Evolutionary conservation across 2,888 invertebrate species (phyloP), one percentile per base, ranked within the genome.

Genomic region (Gnatocerus cornutus): DNA sequence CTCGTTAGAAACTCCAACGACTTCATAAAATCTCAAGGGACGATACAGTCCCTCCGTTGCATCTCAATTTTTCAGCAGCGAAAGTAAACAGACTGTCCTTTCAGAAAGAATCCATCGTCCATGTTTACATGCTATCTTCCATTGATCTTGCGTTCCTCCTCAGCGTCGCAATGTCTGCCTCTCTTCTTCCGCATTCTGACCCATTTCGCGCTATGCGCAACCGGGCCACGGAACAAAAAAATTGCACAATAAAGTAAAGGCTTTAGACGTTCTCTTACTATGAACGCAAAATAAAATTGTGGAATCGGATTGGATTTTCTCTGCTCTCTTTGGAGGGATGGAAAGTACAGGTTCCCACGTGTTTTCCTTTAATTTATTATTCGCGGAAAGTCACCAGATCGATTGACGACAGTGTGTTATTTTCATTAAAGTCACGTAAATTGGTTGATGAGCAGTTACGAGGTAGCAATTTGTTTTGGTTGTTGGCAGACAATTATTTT

Each of bases 171-270:
- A 12, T n/a, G 41, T 41, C 41, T 41, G 41, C 41, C 12, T 13
- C 12, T 7, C 3, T 41, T 12, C 12, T 41, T 41, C 41, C 41
- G 41, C 41, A 41, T 41, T n/a, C 41, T 37, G 37, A n/a, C 37
- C 37, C 37, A 37, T 37, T 37, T 37, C 12, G 12, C 41, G 12
- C 6, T 41, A 6, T 33, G 41, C 41, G 13, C 12, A 41, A 41
- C 12, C 3, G 12, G 41, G 41, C 10, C 41, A 41, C 1, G 41
- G 37, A 8, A 7, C 8, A 37, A 37, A 37, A n/a, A 37, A 37
- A 8, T 37, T 2, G 37, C 37, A 37, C 37, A 37, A 37, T 37
- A 41, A 12, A 41, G 6, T 41, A 41, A 12, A 41, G 41, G 41
- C 4, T 41, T 41, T 12, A 39, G 39, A 37, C 37, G 37, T 37